Conservation (phyloP, 2,797 vertebrate species). For the Glyptemys insculpta region DNA sequence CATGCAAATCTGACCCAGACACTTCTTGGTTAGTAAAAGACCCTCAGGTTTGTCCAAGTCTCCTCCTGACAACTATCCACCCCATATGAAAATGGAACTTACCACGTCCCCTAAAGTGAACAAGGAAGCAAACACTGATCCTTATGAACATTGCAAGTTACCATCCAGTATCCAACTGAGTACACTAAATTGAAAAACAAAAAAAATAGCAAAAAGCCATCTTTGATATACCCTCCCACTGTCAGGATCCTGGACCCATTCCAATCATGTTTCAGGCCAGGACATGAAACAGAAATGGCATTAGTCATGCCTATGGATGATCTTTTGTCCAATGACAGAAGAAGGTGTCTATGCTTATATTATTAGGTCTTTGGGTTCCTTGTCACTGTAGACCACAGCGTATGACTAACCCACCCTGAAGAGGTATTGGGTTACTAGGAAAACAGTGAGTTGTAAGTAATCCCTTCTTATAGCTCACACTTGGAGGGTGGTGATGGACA, state of each 20-base stretch:
- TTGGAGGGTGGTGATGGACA: neutral
- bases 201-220: neutral
- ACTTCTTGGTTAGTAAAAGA: rapidly evolving
- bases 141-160: neutral
- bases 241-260: neutral
- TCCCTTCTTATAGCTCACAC: neutral
- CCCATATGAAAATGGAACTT: neutral
- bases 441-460: neutral
- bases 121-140: rapidly evolving
- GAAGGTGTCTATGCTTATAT: neutral
- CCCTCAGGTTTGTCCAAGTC: rapidly evolving
- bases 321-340: neutral
- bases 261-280: neutral
- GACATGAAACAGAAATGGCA: neutral
- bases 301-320: neutral
- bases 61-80: neutral
- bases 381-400: neutral
- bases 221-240: neutral
- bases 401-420: neutral
- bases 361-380: neutral
- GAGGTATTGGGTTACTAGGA: neutral
- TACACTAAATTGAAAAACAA: neutral
- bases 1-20: neutral
- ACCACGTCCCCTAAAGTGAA: neutral
- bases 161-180: neutral